These are phyloP conservation scores for Therioaphis trifolii DNA, from an alignment of 2,888 invertebrate genomes.

Conservation along the genomic window DNA sequence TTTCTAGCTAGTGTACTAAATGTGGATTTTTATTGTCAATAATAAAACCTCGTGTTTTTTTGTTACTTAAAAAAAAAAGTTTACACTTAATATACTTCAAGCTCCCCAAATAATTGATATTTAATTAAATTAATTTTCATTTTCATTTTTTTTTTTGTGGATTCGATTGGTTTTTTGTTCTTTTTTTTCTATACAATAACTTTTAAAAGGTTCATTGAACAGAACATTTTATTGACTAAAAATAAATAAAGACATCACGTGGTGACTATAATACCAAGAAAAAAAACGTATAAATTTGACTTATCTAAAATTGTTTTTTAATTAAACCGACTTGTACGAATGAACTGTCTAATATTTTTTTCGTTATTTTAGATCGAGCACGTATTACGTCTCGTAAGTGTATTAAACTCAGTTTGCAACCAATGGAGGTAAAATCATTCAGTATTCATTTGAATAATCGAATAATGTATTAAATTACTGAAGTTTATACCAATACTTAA, in stretches of 20 bases:
- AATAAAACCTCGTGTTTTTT: too few relatives aligned
- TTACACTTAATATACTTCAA: too few relatives aligned
- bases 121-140: not conserved
- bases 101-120: not conserved
- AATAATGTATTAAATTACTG: too few relatives aligned
- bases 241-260: not conserved
- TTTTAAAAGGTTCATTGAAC: not conserved
- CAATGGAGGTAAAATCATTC: not conserved
- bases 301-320: slow-evolving; percentile 3
- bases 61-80: too few relatives aligned
- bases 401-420: not conserved
- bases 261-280: not conserved
- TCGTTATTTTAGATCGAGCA: not conserved
- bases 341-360: slow-evolving; percentile 28
- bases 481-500: too few relatives aligned
- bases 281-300: slow-evolving; percentile 22
- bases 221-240: not conserved
- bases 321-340: slow-evolving; percentile 19
- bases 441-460: not conserved
- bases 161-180: not conserved
- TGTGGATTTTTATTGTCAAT: too few relatives aligned
- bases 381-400: not conserved
- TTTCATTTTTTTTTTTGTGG: too few relatives aligned
- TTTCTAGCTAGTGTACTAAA: too few relatives aligned
- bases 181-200: not conserved